Evolutionary conservation across 2,888 invertebrate genomes (phyloP).

Genomic region (Erebia aethiops): DNA sequence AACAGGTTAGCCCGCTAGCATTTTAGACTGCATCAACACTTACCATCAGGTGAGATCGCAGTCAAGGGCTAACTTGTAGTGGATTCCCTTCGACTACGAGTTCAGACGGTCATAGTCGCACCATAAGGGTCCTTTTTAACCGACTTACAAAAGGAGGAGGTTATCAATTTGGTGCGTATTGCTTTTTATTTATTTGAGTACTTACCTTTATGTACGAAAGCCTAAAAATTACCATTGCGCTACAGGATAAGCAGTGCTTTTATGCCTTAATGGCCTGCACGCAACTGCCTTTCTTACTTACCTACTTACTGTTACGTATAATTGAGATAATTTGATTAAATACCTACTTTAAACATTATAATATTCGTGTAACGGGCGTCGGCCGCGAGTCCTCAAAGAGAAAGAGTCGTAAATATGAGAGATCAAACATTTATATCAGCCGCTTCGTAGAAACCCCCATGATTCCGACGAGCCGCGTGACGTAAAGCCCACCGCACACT

Average conservation of each 20-base stretch:
- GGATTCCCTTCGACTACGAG: too few relatives aligned
- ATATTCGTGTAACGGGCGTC: conserved; percentile 27
- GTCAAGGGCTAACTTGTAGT: too few relatives aligned
- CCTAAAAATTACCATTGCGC: too few relatives aligned
- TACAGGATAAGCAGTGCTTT: too few relatives aligned
- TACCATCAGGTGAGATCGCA: too few relatives aligned
- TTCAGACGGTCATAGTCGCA: too few relatives aligned
- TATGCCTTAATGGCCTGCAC: neutral
- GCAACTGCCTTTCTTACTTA: neutral
- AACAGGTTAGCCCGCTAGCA: too few relatives aligned
- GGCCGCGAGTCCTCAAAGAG: conserved; percentile 30
- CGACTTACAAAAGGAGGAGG: too few relatives aligned
- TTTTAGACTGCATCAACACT: too few relatives aligned
- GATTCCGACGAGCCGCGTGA: conserved; percentile 24
- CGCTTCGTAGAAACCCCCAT: conserved; percentile 33
- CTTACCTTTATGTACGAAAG: neutral
- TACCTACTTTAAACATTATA: conserved; percentile 27
- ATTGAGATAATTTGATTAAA: conserved; percentile 28
- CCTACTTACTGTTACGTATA: neutral
- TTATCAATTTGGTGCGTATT: too few relatives aligned
- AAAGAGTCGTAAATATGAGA: conserved; percentile 36
- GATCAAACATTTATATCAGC: conserved; percentile 38
- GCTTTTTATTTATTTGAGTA: conserved; percentile 9
- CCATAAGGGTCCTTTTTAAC: too few relatives aligned
- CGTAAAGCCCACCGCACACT: conserved; percentile 24